Conservation (phyloP, 1,140 invertebrate genomes). For the Drepana arcuata region DNA sequence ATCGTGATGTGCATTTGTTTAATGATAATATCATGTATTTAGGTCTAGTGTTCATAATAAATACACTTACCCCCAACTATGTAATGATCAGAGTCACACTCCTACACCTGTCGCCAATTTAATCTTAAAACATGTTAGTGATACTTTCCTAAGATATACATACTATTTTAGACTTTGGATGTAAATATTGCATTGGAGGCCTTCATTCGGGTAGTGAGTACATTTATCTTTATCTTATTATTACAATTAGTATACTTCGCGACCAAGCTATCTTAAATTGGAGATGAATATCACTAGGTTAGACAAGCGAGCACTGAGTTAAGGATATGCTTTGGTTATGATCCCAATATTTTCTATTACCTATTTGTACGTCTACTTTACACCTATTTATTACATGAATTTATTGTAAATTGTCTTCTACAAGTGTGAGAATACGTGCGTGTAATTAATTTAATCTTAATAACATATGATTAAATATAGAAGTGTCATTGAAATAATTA, state of each 20-base stretch:
- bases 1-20: too few relatives aligned
- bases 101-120: constrained; percentile 12
- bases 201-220: constrained; percentile 49
- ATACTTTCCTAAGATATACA: constrained; percentile 50
- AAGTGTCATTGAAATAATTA: too few relatives aligned
- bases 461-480: too few relatives aligned
- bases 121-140: constrained; percentile 26
- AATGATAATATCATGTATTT: too few relatives aligned
- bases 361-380: too few relatives aligned
- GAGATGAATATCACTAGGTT: constrained; percentile 44
- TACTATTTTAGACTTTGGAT: constrained; percentile 32
- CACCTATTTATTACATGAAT: too few relatives aligned
- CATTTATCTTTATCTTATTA: constrained; percentile 36
- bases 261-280: constrained; percentile 55
- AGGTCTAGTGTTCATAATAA: too few relatives aligned
- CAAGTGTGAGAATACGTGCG: too few relatives aligned
- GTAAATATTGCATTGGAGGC: constrained; percentile 60
- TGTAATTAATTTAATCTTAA: too few relatives aligned
- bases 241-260: constrained; percentile 40
- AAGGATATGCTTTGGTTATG: constrained; percentile 16
- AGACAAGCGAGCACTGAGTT: constrained; percentile 21
- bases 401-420: too few relatives aligned
- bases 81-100: not conserved
- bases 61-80: not conserved
- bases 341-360: constrained; percentile 14